A percentile compares a stretch with the other conserved stretches of the same genome.
Conservation (phyloP, 1,140 invertebrate species). For the Drosophila rhopaloa region DNA sequence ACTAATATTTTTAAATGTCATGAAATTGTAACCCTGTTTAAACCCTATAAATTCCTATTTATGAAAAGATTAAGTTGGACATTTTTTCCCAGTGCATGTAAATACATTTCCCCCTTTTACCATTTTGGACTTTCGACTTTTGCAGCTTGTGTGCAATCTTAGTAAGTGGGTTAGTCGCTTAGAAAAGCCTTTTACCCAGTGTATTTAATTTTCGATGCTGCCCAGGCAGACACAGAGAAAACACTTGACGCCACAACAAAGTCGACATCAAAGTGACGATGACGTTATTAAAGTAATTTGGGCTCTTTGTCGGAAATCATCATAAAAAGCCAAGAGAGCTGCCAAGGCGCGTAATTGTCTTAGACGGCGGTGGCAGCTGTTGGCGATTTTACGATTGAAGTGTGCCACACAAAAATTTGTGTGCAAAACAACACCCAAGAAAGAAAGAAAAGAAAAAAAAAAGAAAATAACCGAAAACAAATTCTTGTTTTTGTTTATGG, state of each 20-base stretch:
- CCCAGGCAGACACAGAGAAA: constrained; percentile 14
- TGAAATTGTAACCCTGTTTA: no score
- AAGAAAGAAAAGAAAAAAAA: not conserved
- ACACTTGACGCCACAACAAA: constrained; percentile 81
- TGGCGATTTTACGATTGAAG: constrained; percentile 76
- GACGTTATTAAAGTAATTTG: constrained; percentile 80
- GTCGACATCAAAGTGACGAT: constrained; percentile 79
- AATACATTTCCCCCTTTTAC: constrained; percentile 8
- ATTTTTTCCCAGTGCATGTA: constrained; percentile 1
- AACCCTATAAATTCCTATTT: no score
- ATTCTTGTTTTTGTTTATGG: constrained; percentile 55
- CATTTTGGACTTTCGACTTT: constrained; percentile 10
- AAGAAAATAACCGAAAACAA: constrained; percentile 28
- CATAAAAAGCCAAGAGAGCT: constrained; percentile 69
- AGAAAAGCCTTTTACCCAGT: constrained; percentile 1
- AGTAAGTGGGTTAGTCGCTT: constrained; percentile 22
- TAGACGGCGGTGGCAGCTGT: constrained; percentile 59
- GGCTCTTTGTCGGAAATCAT: constrained; percentile 76
- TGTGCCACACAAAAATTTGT: constrained; percentile 64
- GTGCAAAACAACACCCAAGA: constrained; percentile 13
- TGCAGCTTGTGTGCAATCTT: constrained; percentile 13
- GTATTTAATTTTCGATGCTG: constrained; percentile 3
- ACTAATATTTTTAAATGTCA: not conserved
- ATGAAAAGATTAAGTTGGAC: no score
- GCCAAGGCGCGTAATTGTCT: constrained; percentile 78